phyloP scores from a whole-genome alignment of 2,113 vertebrate genomes.

The Chloebia gouldiae region DNA sequence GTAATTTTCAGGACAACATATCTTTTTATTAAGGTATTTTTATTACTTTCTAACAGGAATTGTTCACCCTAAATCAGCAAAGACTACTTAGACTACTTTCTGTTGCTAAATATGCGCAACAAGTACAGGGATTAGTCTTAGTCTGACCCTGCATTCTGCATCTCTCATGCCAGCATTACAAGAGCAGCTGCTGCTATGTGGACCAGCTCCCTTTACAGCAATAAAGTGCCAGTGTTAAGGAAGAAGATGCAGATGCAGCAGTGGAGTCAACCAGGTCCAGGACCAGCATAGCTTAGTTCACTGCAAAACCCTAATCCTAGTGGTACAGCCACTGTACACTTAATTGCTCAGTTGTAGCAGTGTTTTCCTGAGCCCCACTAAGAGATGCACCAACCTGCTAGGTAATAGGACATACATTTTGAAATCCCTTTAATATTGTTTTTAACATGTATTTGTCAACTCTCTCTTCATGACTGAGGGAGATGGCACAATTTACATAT shows the following conservation, averaged over 20 bases:
- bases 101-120: not conserved
- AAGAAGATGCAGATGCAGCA: not conserved
- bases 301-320: not conserved
- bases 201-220: not conserved
- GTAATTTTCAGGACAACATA: accelerated
- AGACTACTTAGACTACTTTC: not conserved
- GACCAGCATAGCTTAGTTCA: not conserved
- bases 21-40: not conserved
- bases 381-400: not conserved
- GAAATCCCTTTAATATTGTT: not conserved
- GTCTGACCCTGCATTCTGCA: not conserved
- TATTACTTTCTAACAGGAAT: not conserved
- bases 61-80: not conserved
- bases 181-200: not conserved
- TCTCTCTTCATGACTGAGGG: not conserved
- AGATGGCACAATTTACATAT: not conserved
- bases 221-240: not conserved
- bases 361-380: not conserved
- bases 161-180: not conserved
- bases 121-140: not conserved
- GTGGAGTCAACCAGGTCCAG: not conserved
- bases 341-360: not conserved
- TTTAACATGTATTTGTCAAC: not conserved
- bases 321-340: not conserved
- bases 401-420: accelerated